These are phyloP conservation scores for human (Homo sapiens) DNA, from an alignment of 2,113 vertebrate species.

Conservation along the genomic window DNA sequence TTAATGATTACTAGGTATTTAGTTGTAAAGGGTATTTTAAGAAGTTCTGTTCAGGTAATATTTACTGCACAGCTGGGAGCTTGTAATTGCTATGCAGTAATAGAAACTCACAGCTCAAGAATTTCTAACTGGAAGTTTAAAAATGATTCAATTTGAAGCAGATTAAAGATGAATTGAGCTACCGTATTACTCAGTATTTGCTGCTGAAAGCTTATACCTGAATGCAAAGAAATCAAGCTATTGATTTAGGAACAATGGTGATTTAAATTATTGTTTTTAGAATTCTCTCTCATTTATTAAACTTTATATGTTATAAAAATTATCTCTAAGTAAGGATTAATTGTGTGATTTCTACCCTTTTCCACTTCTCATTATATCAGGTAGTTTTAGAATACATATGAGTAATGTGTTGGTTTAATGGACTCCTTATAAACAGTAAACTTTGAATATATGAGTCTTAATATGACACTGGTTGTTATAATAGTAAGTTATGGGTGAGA, in stretches of 20 bases:
- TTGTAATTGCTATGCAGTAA: constrained; percentile 30
- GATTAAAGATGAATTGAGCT: constrained; percentile 20
- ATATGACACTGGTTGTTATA: background rate
- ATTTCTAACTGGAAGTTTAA: constrained; percentile 57
- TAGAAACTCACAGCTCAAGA: constrained; percentile 34
- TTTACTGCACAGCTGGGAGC: constrained; percentile 47
- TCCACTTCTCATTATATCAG: background rate
- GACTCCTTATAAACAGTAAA: constrained; percentile 6
- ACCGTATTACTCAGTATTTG: constrained; percentile 18
- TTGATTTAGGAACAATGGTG: constrained; percentile 27
- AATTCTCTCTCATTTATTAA: constrained; percentile 29
- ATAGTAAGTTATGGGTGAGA: background rate
- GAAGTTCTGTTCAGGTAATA: constrained; percentile 28
- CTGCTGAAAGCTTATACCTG: background rate
- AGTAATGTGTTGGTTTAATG: constrained; percentile 14
- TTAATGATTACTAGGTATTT: constrained; percentile 53
- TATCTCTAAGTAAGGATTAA: background rate
- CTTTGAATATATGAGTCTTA: background rate
- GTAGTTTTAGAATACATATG: background rate
- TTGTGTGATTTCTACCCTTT: background rate
- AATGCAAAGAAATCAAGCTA: constrained; percentile 6
- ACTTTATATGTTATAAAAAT: constrained; percentile 26
- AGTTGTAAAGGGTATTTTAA: constrained; percentile 49
- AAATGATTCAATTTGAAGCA: constrained; percentile 30
- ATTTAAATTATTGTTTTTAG: constrained; percentile 27